These are phyloP conservation scores for Galeruca laticollis DNA, from an alignment of 2,888 invertebrate genomes.

Conservation along the genomic window DNA sequence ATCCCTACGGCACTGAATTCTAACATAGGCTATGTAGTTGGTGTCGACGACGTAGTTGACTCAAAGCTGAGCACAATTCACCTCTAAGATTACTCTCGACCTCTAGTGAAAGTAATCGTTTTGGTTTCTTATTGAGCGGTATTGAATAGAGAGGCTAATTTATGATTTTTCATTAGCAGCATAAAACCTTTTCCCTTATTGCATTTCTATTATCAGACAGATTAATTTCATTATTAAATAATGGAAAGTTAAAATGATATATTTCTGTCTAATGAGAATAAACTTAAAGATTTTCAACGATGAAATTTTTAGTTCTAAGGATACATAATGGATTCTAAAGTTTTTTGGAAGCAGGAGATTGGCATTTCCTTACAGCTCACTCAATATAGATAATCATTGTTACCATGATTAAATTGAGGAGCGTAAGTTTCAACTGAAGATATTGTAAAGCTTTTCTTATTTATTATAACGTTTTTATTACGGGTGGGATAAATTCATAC, in stretches of 20 bases:
- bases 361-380: too few species aligned
- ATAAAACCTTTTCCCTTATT: not conserved
- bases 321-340: too few species aligned
- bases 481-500: too few species aligned
- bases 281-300: too few species aligned
- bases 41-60: slow-evolving; percentile 5
- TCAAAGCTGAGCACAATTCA: slow-evolving; percentile 23
- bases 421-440: too few species aligned
- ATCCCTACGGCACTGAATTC: slow-evolving; percentile 6
- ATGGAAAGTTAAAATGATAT: not conserved
- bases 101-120: slow-evolving; percentile 25
- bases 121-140: slow-evolving; percentile 27
- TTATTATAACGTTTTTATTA: too few species aligned
- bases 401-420: too few species aligned
- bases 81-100: slow-evolving; percentile 24
- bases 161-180: not conserved
- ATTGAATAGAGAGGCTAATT: slow-evolving; percentile 25
- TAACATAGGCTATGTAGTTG: not conserved
- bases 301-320: too few species aligned
- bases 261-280: too few species aligned
- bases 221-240: not conserved
- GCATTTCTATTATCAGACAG: not conserved
- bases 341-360: too few species aligned
- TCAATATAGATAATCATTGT: too few species aligned
- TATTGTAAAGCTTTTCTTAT: too few species aligned